These are phyloP conservation scores for Drosophila grimshawi DNA, from an alignment of 1,140 invertebrate genomes.

Conservation along the genomic window DNA sequence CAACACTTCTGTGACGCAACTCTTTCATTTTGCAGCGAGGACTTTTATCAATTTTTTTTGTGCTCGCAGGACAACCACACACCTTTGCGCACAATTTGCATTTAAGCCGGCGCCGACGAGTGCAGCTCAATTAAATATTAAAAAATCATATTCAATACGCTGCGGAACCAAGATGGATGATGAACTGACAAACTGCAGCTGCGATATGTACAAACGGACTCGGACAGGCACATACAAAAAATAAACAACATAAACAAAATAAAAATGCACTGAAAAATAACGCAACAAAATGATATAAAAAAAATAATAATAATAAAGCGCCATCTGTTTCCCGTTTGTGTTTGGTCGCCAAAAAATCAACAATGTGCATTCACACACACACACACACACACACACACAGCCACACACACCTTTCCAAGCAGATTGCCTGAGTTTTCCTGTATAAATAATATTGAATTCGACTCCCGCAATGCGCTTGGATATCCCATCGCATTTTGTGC, in stretches of 20 bases:
- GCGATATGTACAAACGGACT: constrained; percentile 30
- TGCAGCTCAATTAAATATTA: constrained; percentile 81
- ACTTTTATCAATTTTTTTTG: neutral
- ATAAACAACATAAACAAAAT: neutral
- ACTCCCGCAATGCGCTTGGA: constrained; percentile 49
- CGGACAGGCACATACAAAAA: constrained; percentile 20
- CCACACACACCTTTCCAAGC: constrained; percentile 24
- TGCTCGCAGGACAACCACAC: constrained; percentile 55
- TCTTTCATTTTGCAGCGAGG: neutral
- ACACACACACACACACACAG: constrained; percentile 10
- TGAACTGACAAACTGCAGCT: neutral
- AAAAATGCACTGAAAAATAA: constrained; percentile 13
- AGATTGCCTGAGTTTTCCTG: constrained; percentile 7
- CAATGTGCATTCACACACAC: constrained; percentile 49
- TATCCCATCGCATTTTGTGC: constrained; percentile 37
- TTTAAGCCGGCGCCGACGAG: constrained; percentile 62
- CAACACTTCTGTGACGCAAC: constrained; percentile 33
- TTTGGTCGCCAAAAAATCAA: constrained; percentile 80
- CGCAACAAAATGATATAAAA: constrained; percentile 30
- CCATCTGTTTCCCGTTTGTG: constrained; percentile 71
- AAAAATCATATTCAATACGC: constrained; percentile 74
- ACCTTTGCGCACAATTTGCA: constrained; percentile 74
- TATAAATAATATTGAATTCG: constrained; percentile 65
- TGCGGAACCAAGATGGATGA: constrained; percentile 61
- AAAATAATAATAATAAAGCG: constrained; percentile 61